phyloP scores from a whole-genome alignment of 2,797 vertebrate species.

The Pelochelys cantorii region DNA sequence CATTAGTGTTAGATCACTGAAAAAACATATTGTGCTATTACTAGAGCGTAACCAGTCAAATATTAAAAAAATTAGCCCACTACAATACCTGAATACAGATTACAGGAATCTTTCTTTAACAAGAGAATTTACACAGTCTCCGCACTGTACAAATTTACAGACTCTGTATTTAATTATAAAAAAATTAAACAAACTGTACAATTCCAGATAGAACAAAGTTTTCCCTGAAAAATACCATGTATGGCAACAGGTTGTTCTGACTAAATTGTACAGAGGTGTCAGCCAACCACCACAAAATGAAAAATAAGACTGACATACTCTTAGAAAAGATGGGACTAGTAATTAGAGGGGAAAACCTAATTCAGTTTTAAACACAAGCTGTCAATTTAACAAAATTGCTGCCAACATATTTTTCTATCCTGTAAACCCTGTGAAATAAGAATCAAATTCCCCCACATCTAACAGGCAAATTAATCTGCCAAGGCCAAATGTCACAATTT shows the following conservation, averaged over 20 bases:
- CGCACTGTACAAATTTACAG: neutral
- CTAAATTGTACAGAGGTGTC: neutral
- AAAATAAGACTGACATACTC: neutral
- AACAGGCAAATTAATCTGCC: constrained; percentile 48
- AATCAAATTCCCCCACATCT: neutral
- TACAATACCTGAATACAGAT: neutral
- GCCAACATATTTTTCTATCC: neutral
- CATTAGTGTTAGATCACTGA: neutral
- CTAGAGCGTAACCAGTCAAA: neutral
- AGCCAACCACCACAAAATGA: neutral
- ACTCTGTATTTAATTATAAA: neutral
- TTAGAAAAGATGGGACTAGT: neutral
- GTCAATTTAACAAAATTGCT: constrained; percentile 23
- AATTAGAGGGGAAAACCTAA: constrained; percentile 27
- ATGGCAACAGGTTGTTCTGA: neutral
- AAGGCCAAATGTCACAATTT: constrained; percentile 8
- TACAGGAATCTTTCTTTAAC: neutral
- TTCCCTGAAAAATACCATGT: neutral
- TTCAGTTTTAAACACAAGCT: neutral
- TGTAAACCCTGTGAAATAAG: constrained; percentile 1
- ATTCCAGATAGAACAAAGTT: neutral
- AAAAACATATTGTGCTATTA: neutral
- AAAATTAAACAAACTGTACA: neutral
- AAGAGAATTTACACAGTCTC: neutral
- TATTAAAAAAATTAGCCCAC: neutral